These are phyloP conservation scores for Vulpes ferrilata DNA, from an alignment of 2,113 vertebrate genomes.

Conservation along the genomic window DNA sequence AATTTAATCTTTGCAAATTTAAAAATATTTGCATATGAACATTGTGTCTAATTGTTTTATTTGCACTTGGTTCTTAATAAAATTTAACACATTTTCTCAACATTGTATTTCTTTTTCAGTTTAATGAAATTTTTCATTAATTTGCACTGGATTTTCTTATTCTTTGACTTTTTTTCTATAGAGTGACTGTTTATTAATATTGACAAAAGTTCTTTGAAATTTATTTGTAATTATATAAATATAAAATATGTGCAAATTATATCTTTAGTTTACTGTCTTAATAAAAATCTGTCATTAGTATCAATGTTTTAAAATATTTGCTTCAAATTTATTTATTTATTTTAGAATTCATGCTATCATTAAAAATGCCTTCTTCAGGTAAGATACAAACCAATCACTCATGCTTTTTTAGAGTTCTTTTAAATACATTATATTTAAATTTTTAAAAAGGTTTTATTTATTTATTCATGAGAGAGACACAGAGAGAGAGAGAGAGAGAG, in stretches of 20 bases:
- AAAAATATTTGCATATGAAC: conserved; percentile 24
- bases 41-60: conserved; percentile 7
- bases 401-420: not conserved
- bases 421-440: not conserved
- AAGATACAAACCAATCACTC: not conserved
- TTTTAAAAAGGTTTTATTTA: not conserved
- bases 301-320: not conserved
- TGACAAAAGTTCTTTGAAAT: not conserved
- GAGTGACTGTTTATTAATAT: not conserved
- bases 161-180: not conserved
- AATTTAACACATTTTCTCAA: not conserved
- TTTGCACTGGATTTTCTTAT: not conserved
- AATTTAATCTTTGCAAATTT: not conserved
- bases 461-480: too few species aligned
- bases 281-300: not conserved
- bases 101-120: not conserved
- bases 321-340: not conserved
- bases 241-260: not conserved
- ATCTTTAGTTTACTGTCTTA: not conserved
- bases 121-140: too few species aligned
- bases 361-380: conserved; percentile 2
- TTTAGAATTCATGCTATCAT: not conserved
- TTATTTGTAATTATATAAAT: not conserved
- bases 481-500: too few species aligned
- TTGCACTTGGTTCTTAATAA: conserved; percentile 3